These are phyloP conservation scores for Sebastiscus tertius DNA, from an alignment of 2,797 vertebrate species.

Conservation along the genomic window DNA sequence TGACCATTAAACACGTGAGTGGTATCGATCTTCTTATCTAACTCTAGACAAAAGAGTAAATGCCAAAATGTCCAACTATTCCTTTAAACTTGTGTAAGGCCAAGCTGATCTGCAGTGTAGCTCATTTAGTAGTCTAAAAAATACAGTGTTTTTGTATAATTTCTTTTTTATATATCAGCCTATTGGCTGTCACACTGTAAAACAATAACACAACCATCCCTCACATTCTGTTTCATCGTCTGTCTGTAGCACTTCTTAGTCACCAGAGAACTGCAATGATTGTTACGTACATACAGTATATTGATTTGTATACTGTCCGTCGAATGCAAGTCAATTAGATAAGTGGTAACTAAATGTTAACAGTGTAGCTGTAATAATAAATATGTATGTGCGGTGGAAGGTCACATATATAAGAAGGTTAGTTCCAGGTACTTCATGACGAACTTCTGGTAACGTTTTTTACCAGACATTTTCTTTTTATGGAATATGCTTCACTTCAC, in stretches of 20 bases:
- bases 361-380: constrained; percentile 7
- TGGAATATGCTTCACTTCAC: constrained; percentile 1
- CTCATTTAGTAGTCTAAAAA: not conserved
- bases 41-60: not conserved
- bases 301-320: not conserved
- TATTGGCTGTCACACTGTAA: not conserved
- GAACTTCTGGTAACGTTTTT: not conserved
- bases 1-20: not conserved
- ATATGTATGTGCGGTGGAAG: not conserved
- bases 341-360: not conserved
- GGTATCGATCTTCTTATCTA: not conserved
- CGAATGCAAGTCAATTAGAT: constrained; percentile 5
- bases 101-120: not conserved
- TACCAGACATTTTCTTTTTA: not conserved
- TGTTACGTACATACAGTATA: not conserved
- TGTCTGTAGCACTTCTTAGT: constrained; percentile 6
- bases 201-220: constrained; percentile 11
- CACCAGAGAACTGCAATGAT: not conserved
- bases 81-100: constrained; percentile 14
- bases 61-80: not conserved
- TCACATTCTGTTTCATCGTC: not conserved
- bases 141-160: constrained; percentile 2
- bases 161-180: not conserved
- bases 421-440: constrained; percentile 2
- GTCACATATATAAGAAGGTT: not conserved